Conservation (phyloP, 2,113 vertebrate genomes). For the Rattus norvegicus region DNA sequence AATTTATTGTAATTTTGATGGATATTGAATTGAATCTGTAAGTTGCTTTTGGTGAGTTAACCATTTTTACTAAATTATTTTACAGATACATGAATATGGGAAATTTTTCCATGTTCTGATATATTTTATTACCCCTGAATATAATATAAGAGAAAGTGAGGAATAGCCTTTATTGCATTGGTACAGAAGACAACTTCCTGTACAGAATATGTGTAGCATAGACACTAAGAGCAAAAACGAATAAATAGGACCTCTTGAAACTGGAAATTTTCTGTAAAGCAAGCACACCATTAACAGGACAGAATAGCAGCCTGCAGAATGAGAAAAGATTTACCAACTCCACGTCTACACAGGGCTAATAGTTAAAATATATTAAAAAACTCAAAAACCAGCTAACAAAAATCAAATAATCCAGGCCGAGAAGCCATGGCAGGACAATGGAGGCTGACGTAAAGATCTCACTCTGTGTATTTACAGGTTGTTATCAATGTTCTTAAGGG, state of each 20-base stretch:
- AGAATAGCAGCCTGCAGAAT: background rate
- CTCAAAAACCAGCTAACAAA: too few species aligned
- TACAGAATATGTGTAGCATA: background rate
- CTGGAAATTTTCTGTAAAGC: background rate
- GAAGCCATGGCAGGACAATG: too few species aligned
- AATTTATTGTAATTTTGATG: too few species aligned
- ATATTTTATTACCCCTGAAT: background rate
- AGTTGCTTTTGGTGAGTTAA: background rate
- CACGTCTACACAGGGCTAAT: background rate
- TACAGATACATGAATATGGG: background rate
- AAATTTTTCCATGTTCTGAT: background rate
- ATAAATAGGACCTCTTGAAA: background rate
- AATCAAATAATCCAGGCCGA: too few species aligned
- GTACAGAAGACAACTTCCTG: too few species aligned
- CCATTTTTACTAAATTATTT: background rate
- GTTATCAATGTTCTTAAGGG: too few species aligned
- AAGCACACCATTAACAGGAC: background rate
- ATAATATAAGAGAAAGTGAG: too few species aligned
- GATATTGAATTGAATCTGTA: background rate
- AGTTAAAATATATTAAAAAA: background rate
- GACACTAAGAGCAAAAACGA: background rate
- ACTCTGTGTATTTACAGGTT: too few species aligned
- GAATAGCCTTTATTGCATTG: too few species aligned
- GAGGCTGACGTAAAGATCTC: too few species aligned
- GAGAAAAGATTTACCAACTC: background rate